Conservation (phyloP, 2,888 invertebrate genomes). For the Apodemia mormo region DNA sequence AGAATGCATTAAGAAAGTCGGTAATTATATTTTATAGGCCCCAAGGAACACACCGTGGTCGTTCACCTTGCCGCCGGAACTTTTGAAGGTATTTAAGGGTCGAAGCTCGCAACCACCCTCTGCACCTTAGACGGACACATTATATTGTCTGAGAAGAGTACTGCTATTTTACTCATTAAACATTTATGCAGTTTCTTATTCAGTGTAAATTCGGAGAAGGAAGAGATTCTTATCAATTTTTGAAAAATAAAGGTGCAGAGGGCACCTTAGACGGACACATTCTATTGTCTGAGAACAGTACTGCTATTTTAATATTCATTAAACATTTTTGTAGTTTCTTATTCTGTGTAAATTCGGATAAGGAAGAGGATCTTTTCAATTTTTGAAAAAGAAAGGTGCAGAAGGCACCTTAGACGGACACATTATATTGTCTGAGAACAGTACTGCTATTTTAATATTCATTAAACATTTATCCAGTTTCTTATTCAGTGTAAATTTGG, state of each 20-base stretch:
- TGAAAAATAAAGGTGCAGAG: too few species aligned
- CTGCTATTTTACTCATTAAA: background rate
- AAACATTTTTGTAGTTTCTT: background rate
- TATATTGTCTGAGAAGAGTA: slow-evolving; percentile 5
- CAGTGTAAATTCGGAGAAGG: background rate
- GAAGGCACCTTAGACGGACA: background rate
- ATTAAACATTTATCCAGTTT: background rate
- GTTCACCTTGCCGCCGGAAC: slow-evolving; percentile 8
- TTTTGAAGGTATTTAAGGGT: slow-evolving; percentile 12
- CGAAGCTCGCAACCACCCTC: background rate
- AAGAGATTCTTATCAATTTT: background rate
- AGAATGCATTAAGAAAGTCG: background rate
- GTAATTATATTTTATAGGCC: slow-evolving; percentile 8
- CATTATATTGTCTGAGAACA: slow-evolving; percentile 2
- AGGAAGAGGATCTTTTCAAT: background rate
- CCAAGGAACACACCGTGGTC: background rate
- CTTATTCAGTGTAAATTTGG: background rate
- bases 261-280: background rate
- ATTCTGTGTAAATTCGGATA: background rate
- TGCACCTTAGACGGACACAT: slow-evolving; percentile 3
- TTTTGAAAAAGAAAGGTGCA: too few species aligned
- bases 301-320: background rate
- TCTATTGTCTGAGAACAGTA: background rate
- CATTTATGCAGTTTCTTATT: background rate
- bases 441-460: background rate